These are phyloP conservation scores for Ips nitidus DNA, from an alignment of 1,140 invertebrate genomes.

Conservation along the genomic window DNA sequence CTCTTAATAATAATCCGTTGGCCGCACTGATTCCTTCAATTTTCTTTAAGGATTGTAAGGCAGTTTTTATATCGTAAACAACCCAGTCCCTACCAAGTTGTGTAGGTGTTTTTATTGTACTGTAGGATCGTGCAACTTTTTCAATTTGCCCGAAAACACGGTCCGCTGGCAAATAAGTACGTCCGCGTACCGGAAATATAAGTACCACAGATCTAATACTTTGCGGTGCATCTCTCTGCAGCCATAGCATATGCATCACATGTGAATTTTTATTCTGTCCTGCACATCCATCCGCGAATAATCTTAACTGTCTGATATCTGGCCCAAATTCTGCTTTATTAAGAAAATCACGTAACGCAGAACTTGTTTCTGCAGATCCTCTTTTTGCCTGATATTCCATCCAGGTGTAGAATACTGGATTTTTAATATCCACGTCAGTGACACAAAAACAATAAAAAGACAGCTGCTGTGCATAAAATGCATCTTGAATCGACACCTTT, in stretches of 20 bases:
- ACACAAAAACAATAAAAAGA: conserved; percentile 30
- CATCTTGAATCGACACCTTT: conserved; percentile 38
- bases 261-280: conserved; percentile 48
- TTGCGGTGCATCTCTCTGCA: conserved; percentile 22
- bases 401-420: conserved; percentile 34
- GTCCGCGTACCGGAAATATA: conserved; percentile 41
- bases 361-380: conserved; percentile 25
- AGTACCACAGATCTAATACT: conserved; percentile 9
- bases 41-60: too few relatives aligned
- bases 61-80: too few relatives aligned
- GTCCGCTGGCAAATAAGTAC: conserved; percentile 45
- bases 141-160: conserved; percentile 43
- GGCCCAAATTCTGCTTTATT: not conserved
- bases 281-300: conserved; percentile 41
- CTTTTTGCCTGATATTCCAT: conserved; percentile 25
- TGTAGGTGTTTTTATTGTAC: too few relatives aligned
- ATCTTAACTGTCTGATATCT: conserved; percentile 1
- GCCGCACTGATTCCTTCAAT: too few relatives aligned
- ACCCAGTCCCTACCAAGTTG: too few relatives aligned
- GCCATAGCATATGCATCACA: conserved; percentile 36
- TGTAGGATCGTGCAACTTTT: too few relatives aligned
- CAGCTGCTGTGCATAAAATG: conserved; percentile 34
- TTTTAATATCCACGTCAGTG: conserved; percentile 10
- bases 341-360: conserved; percentile 21
- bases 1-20: too few relatives aligned